A percentile compares a stretch with the other conserved stretches of the same genome.
Conservation (phyloP, 2,113 vertebrate genomes). For the Rhynchopsitta pachyrhyncha region DNA sequence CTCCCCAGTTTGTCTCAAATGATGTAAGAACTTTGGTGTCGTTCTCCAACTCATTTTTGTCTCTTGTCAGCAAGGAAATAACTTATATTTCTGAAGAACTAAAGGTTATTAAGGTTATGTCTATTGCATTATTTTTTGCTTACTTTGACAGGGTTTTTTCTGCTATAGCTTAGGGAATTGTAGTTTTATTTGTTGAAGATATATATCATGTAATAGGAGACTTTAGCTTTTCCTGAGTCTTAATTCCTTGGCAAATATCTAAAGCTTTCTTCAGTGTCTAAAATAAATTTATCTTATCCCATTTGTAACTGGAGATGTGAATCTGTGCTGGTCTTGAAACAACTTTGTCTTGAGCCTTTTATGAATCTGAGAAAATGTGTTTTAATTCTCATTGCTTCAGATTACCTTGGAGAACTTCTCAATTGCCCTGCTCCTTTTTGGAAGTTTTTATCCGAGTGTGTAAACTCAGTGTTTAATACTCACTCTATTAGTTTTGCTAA, state of each 20-base stretch:
- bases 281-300: background rate
- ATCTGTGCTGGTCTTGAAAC: background rate
- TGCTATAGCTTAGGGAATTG: background rate
- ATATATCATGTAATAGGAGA: background rate
- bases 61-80: background rate
- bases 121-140: background rate
- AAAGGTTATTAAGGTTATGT: background rate
- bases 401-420: background rate
- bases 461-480: background rate
- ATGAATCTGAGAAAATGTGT: background rate
- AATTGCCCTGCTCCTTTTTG: background rate
- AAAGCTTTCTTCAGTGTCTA: background rate
- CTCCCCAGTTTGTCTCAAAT: background rate
- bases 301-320: rapidly evolving
- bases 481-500: background rate
- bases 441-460: background rate
- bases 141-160: background rate
- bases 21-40: background rate
- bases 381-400: background rate
- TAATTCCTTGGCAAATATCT: background rate
- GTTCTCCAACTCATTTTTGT: background rate
- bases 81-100: background rate
- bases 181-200: background rate
- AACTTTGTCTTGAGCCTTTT: background rate
- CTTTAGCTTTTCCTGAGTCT: background rate